Evolutionary conservation across 2,797 vertebrate species (phyloP).

Genomic region (Amphiprion clarkii): DNA sequence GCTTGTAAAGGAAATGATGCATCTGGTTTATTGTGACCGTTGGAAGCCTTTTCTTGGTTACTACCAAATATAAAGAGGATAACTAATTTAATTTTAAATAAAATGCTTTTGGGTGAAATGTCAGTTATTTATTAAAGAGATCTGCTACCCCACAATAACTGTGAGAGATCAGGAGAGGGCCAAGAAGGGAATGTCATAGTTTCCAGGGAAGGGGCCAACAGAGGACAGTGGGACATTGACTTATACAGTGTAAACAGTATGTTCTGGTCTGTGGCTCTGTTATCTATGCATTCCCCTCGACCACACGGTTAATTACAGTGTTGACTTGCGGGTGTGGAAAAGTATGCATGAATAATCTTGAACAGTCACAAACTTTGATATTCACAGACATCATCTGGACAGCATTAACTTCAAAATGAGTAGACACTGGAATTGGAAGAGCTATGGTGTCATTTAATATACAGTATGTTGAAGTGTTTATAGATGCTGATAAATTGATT

Average conservation of each 20-base stretch:
- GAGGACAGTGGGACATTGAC: constrained; percentile 72
- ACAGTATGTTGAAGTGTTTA: background rate
- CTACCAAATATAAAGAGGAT: background rate
- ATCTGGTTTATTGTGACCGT: background rate
- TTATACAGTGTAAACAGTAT: constrained; percentile 61
- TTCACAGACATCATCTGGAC: constrained; percentile 27
- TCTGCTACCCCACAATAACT: background rate
- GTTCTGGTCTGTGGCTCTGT: constrained; percentile 25
- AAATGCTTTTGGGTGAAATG: background rate
- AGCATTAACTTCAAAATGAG: background rate
- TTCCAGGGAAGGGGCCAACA: constrained; percentile 6
- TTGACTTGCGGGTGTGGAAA: constrained; percentile 16
- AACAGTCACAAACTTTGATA: constrained; percentile 5
- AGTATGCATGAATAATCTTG: constrained; percentile 32
- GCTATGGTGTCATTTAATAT: background rate
- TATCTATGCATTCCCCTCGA: constrained; percentile 56
- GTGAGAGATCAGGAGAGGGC: background rate
- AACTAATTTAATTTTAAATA: background rate
- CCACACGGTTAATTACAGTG: constrained; percentile 50
- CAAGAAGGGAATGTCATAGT: constrained; percentile 18
- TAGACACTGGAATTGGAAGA: background rate
- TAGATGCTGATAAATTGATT: background rate
- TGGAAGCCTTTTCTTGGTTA: background rate
- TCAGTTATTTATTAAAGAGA: constrained; percentile 12
- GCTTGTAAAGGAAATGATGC: background rate